Base-by-base conservation (phyloP, 2,113 vertebrate genomes). In the Mesitornis unicolor region DNA sequence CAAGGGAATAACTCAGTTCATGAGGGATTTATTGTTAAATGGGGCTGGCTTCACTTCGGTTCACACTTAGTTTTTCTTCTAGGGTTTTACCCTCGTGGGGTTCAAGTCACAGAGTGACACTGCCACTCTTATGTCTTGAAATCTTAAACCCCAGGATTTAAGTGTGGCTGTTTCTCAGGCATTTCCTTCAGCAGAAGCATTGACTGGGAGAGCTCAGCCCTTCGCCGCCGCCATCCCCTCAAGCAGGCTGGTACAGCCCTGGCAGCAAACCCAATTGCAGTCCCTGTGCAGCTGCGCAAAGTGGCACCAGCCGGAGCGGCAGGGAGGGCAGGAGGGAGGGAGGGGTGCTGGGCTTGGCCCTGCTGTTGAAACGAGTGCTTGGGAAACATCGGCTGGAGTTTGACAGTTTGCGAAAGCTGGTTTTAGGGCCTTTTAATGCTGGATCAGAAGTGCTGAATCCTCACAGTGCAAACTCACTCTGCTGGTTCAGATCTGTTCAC, bases 91-190 rank as follows among this genome's bases (percentile, higher is more conserved):
- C 10, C 35, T 51, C 90, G 21, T 6, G 15, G 53, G 20, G 7
- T 78, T 94, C 16, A 35, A 61, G 61, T 73, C 10, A 3, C 28
- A 35, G 38, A 81, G 29, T 26, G 29, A 20, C 15, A 1, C 20
- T 68, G 67, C 35, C 43, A 9, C 22, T 50, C 11, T 42, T 79
- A 16, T 64, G 17, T 24, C 40, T 89, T 7, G 24, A 53, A 69
- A 42, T 53, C n/a, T 28, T 19, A 69, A 57, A 19, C 28, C 24
- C 16, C 4, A 3, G 3, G 13, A 45, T 36, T 76, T 40, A 79
- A 71, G 43, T 0, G 5, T 1, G 6, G 4, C 18, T 53, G 16
- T 82, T 84, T 45, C 60, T 78, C 22, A 2, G 35, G 11, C 0
- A 0, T 85, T 82, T 87, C 26, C 64, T 87, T 60, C 45, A 74